Percentiles rank a stretch among this genome's conserved stretches.
Conservation (phyloP, 1,140 invertebrate genomes). For the Aphaenogaster floridana region DNA sequence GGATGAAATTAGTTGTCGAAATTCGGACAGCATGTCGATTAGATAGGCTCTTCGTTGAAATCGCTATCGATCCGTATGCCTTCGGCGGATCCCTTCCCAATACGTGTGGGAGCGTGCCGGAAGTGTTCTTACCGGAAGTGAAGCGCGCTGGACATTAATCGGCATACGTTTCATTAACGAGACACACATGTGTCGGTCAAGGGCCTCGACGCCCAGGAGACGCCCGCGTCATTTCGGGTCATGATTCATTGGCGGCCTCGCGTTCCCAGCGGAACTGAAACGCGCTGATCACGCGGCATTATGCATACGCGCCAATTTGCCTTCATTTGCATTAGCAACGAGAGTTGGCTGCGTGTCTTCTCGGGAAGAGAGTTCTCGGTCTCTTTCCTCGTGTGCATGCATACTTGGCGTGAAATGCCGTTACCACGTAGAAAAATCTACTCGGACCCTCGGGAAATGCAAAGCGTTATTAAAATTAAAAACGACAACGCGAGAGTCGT, state of each 20-base stretch:
- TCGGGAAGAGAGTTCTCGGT: not conserved
- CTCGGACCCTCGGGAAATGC: not conserved
- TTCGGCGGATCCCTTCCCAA: not conserved
- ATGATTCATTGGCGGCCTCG: constrained; percentile 43
- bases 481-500: not conserved
- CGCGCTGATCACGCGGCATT: constrained; percentile 37
- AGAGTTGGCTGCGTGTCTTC: constrained; percentile 7
- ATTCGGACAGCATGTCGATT: not conserved
- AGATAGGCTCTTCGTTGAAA: not conserved
- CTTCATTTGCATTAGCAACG: constrained; percentile 45
- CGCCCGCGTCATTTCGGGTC: not conserved
- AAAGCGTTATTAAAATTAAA: constrained; percentile 36
- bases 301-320: constrained; percentile 51
- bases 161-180: constrained; percentile 2
- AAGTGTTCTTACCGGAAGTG: constrained; percentile 54
- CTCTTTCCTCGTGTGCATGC: not conserved
- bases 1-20: constrained; percentile 20
- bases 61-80: constrained; percentile 1
- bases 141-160: constrained; percentile 59
- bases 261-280: constrained; percentile 31
- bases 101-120: not conserved
- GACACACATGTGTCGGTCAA: constrained; percentile 14
- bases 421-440: not conserved
- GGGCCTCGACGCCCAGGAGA: not conserved
- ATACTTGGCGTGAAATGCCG: not conserved